These are phyloP conservation scores for Sebastiscus tertius DNA, from an alignment of 2,797 vertebrate genomes.

Conservation along the genomic window DNA sequence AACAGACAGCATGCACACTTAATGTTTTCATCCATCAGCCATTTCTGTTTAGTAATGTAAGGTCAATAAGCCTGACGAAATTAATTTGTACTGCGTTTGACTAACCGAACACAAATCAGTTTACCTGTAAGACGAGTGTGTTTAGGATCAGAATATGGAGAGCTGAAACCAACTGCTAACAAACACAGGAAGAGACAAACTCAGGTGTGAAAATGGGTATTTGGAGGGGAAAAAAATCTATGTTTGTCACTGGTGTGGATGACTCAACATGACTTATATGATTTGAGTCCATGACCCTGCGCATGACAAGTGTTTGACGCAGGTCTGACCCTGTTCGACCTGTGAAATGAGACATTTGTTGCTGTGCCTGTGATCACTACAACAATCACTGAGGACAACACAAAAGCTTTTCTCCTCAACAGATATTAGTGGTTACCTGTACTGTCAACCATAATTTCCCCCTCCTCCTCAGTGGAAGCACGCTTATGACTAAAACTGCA, in stretches of 20 bases:
- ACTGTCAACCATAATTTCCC: not conserved
- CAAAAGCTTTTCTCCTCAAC: constrained; percentile 8
- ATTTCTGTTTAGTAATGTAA: constrained; percentile 17
- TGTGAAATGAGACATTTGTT: not conserved
- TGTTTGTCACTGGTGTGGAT: constrained; percentile 10
- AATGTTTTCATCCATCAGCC: constrained; percentile 22
- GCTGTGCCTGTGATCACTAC: not conserved
- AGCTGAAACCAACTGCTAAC: not conserved
- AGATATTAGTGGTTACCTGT: not conserved
- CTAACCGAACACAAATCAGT: not conserved
- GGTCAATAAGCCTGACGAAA: constrained; percentile 1
- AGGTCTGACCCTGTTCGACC: not conserved
- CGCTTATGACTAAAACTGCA: not conserved
- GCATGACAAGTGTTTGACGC: not conserved
- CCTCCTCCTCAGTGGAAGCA: not conserved
- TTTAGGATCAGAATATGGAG: not conserved
- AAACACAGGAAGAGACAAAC: not conserved
- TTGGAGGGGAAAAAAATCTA: not conserved
- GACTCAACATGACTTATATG: constrained; percentile 3
- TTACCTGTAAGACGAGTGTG: not conserved
- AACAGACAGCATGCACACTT: constrained; percentile 21
- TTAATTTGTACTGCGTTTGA: not conserved
- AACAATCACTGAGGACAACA: not conserved
- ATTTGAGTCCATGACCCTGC: not conserved
- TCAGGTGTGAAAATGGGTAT: not conserved